Evolutionary conservation across 2,113 vertebrate species (phyloP).

Genomic region (Acrocephalus arundinaceus): DNA sequence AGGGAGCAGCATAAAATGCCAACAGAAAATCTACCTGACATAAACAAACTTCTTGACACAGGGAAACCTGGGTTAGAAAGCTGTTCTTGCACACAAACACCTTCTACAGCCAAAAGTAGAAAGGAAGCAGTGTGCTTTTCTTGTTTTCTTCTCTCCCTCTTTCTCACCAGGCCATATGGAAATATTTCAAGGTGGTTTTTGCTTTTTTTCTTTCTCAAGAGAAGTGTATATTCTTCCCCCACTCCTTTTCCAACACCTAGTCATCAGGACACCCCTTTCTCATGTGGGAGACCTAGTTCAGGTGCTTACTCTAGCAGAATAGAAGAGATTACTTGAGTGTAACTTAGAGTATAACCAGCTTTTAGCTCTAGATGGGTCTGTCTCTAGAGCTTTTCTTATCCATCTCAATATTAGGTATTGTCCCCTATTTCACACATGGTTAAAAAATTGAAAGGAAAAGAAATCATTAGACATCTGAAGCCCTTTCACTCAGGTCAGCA

Average conservation of each 20-base stretch:
- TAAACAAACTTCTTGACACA: neutral
- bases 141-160: neutral
- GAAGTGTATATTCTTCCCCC: neutral
- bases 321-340: neutral
- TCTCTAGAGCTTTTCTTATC: neutral
- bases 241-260: neutral
- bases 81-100: neutral
- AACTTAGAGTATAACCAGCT: neutral
- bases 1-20: neutral
- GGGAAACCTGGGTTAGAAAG: neutral
- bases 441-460: neutral
- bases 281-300: neutral
- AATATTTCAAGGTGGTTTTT: neutral
- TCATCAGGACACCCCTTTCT: neutral
- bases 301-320: neutral
- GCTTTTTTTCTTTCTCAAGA: neutral
- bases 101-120: neutral
- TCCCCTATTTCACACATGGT: neutral
- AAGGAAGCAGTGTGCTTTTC: neutral
- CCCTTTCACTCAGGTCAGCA: neutral
- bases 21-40: neutral
- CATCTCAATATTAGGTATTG: neutral
- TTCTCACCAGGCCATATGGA: conserved; percentile 11
- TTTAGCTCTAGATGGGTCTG: neutral
- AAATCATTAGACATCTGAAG: neutral